phyloP scores from a whole-genome alignment of 2,888 invertebrate genomes.

The Apomyelois bistriatella region DNA sequence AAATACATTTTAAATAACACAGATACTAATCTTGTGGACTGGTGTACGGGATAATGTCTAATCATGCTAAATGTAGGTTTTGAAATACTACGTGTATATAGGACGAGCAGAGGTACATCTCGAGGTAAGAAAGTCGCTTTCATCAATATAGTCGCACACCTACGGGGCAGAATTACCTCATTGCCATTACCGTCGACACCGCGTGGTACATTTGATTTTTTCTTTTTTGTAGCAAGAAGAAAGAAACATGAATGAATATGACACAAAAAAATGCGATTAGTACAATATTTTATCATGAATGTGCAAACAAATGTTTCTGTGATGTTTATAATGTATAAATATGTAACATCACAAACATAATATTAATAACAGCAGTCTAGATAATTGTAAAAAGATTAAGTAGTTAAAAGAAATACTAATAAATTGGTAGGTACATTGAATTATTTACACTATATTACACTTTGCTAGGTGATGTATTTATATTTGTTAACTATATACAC shows the following conservation, averaged over 20 bases:
- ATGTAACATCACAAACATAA: conserved; percentile 37
- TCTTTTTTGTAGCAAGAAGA: conserved; percentile 83
- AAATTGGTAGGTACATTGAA: too few species aligned
- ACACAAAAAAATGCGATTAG: conserved; percentile 49
- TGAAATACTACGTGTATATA: conserved; percentile 43
- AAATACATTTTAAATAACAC: too few species aligned
- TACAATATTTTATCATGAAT: conserved; percentile 32
- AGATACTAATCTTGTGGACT: too few species aligned
- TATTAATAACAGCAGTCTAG: neutral
- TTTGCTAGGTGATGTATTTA: too few species aligned
- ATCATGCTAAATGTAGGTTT: conserved; percentile 44
- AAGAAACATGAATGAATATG: conserved; percentile 77
- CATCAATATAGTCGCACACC: conserved; percentile 62
- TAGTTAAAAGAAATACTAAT: too few species aligned
- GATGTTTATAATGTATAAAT: conserved; percentile 22
- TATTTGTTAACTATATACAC: too few species aligned
- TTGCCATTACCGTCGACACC: conserved; percentile 95
- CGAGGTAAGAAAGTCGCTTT: conserved; percentile 43
- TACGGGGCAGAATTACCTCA: conserved; percentile 86
- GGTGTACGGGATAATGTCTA: conserved; percentile 11
- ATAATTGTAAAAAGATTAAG: neutral
- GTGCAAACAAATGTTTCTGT: conserved; percentile 38
- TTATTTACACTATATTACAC: too few species aligned
- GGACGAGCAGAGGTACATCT: conserved; percentile 43
- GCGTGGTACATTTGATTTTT: conserved; percentile 97